Conservation (phyloP, 2,797 vertebrate species). For the Prunella strophiata region DNA sequence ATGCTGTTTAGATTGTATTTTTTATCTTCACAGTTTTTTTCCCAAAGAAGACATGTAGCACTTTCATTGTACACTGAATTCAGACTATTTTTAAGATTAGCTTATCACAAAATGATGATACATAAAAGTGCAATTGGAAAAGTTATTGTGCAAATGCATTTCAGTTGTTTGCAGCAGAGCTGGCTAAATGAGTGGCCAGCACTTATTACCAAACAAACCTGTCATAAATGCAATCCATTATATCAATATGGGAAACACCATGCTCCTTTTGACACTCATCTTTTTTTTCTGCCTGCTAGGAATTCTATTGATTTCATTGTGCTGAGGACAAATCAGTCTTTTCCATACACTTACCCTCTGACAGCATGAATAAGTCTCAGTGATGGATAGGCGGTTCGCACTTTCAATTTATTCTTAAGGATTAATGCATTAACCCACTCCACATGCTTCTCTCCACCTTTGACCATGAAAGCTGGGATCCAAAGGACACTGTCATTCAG, state of each 20-base stretch:
- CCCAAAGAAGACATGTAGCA: neutral
- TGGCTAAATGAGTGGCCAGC: constrained; percentile 14
- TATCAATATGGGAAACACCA: constrained; percentile 16
- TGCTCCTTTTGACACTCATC: neutral
- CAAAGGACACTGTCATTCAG: constrained; percentile 90
- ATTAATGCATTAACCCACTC: constrained; percentile 87
- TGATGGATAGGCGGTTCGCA: constrained; percentile 87
- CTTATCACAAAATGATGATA: neutral
- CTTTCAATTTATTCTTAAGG: constrained; percentile 84
- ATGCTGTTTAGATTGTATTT: neutral
- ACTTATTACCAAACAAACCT: constrained; percentile 4
- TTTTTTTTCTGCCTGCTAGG: neutral
- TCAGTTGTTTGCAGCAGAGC: neutral
- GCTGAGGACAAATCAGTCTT: constrained; percentile 70
- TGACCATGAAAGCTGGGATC: constrained; percentile 92
- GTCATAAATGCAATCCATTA: constrained; percentile 9
- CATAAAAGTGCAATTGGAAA: neutral
- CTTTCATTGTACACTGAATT: neutral
- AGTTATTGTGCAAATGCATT: neutral
- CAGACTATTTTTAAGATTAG: neutral
- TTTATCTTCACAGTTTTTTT: neutral
- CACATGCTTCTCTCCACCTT: constrained; percentile 88
- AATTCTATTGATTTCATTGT: constrained; percentile 50
- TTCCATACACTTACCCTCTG: constrained; percentile 86
- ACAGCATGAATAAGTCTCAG: constrained; percentile 88